phyloP scores from a whole-genome alignment of 1,140 invertebrate species.

The Drosophila melanogaster region DNA sequence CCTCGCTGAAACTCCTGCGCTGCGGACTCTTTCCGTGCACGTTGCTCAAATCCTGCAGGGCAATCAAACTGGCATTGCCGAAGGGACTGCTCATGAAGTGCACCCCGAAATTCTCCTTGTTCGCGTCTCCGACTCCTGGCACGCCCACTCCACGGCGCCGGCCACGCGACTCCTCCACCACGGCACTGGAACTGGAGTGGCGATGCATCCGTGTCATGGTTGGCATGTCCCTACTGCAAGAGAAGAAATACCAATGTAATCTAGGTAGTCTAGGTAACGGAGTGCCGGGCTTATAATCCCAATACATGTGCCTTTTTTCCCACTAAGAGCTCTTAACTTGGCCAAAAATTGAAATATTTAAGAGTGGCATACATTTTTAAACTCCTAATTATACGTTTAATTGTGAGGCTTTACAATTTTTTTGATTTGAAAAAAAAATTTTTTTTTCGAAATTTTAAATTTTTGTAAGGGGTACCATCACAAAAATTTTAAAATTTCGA shows the following conservation, averaged over 20 bases:
- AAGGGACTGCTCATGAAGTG: conserved; percentile 80
- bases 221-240: conserved; percentile 64
- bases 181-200: conserved; percentile 72
- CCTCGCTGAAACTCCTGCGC: conserved; percentile 65
- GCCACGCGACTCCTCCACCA: conserved; percentile 59
- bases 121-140: conserved; percentile 46
- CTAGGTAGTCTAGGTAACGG: not conserved
- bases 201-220: conserved; percentile 80
- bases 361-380: no score
- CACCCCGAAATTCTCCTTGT: conserved; percentile 80
- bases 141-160: conserved; percentile 30
- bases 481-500: no score
- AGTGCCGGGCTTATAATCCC: no score
- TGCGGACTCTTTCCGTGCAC: conserved; percentile 77
- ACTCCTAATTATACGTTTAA: no score
- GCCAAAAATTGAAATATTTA: no score
- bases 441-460: no score
- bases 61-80: conserved; percentile 76
- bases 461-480: no score
- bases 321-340: no score
- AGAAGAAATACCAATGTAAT: not conserved
- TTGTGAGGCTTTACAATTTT: no score
- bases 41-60: conserved; percentile 79
- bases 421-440: no score
- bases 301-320: no score